These are phyloP conservation scores for Stenurella melanura DNA, from an alignment of 2,888 invertebrate genomes.

Conservation along the genomic window DNA sequence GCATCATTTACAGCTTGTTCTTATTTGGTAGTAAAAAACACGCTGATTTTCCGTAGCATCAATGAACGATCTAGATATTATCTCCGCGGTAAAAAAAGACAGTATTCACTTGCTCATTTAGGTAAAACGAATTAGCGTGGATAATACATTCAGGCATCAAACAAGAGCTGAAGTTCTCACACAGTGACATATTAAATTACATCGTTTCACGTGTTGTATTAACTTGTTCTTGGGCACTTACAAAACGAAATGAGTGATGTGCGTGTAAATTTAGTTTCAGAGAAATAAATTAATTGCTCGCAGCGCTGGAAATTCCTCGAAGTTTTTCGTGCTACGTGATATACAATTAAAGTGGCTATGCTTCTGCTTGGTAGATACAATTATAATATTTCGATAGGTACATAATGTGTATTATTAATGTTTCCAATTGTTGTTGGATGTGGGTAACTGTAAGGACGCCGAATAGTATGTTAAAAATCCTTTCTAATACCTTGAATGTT, in stretches of 20 bases:
- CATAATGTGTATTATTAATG: slow-evolving; percentile 9
- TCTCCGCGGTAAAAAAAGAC: not conserved
- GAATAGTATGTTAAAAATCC: not conserved
- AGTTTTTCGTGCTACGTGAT: slow-evolving; percentile 34
- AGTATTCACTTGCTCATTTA: not conserved
- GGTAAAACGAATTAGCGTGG: not conserved
- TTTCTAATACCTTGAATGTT: not conserved
- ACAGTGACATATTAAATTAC: slow-evolving; percentile 22
- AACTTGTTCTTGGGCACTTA: slow-evolving; percentile 23
- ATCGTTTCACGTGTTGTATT: slow-evolving; percentile 20
- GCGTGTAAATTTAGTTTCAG: slow-evolving; percentile 34
- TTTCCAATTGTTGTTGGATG: not conserved
- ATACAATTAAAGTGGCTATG: slow-evolving; percentile 21
- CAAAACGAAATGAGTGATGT: slow-evolving; percentile 30
- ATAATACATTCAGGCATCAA: not conserved
- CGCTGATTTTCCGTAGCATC: not conserved
- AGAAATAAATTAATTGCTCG: slow-evolving; percentile 34
- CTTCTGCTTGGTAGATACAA: not conserved
- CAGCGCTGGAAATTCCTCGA: slow-evolving; percentile 32
- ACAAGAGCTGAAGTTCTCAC: slow-evolving; percentile 23
- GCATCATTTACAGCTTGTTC: not conserved
- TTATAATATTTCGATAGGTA: slow-evolving; percentile 20
- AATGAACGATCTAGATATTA: slow-evolving; percentile 2
- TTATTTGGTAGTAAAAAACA: not conserved
- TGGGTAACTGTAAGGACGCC: not conserved